Evolutionary conservation across 1,140 invertebrate genomes (phyloP).

Genomic region (Drosophila obscura): DNA sequence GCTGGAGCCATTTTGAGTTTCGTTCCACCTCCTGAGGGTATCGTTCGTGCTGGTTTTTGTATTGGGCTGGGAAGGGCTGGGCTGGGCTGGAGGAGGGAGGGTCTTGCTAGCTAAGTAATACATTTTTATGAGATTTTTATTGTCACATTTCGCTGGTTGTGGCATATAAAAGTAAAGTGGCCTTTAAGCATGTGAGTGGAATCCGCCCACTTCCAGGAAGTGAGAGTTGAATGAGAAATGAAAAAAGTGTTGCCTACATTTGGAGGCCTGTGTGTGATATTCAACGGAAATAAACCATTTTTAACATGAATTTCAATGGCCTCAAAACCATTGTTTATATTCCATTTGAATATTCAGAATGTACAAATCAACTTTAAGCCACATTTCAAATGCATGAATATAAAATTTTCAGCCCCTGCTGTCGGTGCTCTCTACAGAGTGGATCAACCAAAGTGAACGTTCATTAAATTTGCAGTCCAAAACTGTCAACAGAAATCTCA

Average conservation of each 20-base stretch:
- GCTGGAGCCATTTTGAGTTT: neutral
- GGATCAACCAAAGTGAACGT: conserved; percentile 45
- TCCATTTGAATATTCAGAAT: conserved; percentile 33
- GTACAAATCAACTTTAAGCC: conserved; percentile 44
- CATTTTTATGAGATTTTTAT: conserved; percentile 79
- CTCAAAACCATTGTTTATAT: conserved; percentile 28
- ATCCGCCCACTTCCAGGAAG: conserved; percentile 4
- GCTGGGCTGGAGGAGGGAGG: neutral
- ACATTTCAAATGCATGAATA: conserved; percentile 41
- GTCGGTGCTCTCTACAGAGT: conserved; percentile 10
- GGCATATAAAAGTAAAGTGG: conserved; percentile 63
- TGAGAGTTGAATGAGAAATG: conserved; percentile 22
- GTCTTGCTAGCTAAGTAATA: conserved; percentile 62
- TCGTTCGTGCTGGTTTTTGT: neutral
- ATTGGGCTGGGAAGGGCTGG: neutral
- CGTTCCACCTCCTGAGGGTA: neutral
- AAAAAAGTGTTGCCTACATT: conserved; percentile 39
- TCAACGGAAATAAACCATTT: conserved; percentile 24
- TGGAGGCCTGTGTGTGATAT: no score
- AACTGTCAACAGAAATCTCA: conserved; percentile 53
- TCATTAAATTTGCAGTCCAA: conserved; percentile 54
- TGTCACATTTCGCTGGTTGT: conserved; percentile 75
- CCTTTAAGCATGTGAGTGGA: conserved; percentile 38
- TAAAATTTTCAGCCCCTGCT: conserved; percentile 9
- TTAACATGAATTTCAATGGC: conserved; percentile 8